Percentiles rank a stretch among this genome's conserved stretches.
phyloP scores from a whole-genome alignment of 2,888 invertebrate species.

The Leucoptera coffeella region DNA sequence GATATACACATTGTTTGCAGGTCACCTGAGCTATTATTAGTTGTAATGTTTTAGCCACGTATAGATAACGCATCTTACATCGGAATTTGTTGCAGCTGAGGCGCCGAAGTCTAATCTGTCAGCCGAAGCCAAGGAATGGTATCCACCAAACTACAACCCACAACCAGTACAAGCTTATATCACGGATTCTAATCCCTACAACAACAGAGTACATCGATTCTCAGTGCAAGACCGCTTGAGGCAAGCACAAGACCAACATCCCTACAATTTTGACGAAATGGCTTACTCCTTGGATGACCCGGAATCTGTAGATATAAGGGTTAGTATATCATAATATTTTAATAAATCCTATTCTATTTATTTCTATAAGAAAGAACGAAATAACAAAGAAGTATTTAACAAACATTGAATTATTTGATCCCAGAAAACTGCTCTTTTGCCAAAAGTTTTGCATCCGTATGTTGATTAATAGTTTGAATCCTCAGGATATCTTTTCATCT shows the following conservation, averaged over 20 bases:
- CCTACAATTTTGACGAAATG: conserved; percentile 36
- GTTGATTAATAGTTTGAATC: too few species aligned
- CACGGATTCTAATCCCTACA: conserved; percentile 22
- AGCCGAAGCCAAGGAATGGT: conserved; percentile 57
- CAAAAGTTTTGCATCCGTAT: too few species aligned
- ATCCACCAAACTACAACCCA: conserved; percentile 44
- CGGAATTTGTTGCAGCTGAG: too few species aligned
- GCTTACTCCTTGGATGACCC: conserved; percentile 34
- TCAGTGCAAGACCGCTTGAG: conserved; percentile 41
- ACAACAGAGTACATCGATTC: conserved; percentile 22
- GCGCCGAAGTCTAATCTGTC: conserved; percentile 34
- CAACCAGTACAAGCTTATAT: conserved; percentile 13
- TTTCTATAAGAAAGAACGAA: too few species aligned
- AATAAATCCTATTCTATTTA: too few species aligned
- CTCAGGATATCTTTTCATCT: too few species aligned
- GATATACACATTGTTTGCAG: too few species aligned
- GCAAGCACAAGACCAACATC: conserved; percentile 36
- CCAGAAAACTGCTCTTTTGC: too few species aligned
- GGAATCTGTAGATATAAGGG: conserved; percentile 35
- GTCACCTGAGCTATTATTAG: not conserved
- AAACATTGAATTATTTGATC: too few species aligned
- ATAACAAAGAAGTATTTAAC: too few species aligned
- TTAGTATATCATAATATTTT: too few species aligned
- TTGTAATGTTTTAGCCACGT: not conserved
- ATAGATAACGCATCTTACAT: too few species aligned